Evolutionary conservation across 2,888 invertebrate species (phyloP).

Genomic region (Agonopterix heracliana): DNA sequence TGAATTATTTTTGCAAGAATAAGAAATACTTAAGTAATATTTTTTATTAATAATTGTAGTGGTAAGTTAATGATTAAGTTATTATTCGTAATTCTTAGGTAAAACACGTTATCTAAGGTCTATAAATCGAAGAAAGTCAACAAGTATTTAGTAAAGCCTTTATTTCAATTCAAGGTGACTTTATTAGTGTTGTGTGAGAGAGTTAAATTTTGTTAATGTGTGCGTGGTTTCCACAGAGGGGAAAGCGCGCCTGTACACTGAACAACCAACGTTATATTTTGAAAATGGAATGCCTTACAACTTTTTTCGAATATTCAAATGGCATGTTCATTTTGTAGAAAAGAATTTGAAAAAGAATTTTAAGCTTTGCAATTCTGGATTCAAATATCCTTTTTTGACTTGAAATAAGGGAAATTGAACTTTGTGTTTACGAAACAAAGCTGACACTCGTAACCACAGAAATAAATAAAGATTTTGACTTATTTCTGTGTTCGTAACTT

Average conservation of each 20-base stretch:
- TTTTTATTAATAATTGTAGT: not conserved
- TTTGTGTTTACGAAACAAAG: too few relatives aligned
- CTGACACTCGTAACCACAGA: too few relatives aligned
- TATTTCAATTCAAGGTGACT: not conserved
- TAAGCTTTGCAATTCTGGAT: too few relatives aligned
- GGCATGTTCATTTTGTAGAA: conserved; percentile 15
- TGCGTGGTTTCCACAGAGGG: conserved; percentile 50
- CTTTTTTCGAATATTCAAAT: conserved; percentile 49
- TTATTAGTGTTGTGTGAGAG: conserved; percentile 18
- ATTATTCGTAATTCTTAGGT: not conserved
- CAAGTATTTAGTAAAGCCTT: not conserved
- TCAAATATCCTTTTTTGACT: too few relatives aligned
- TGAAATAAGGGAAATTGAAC: too few relatives aligned
- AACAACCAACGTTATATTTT: conserved; percentile 42
- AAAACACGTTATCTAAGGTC: not conserved
- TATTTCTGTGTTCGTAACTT: too few relatives aligned
- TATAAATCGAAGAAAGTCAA: not conserved
- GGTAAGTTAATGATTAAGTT: not conserved
- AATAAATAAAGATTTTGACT: too few relatives aligned
- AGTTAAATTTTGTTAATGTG: conserved; percentile 30
- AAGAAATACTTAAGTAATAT: too few relatives aligned
- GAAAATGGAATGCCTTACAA: conserved; percentile 61
- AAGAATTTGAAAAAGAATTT: not conserved
- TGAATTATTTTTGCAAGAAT: not conserved
- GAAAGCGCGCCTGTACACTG: conserved; percentile 41